Conservation (phyloP, 2,797 vertebrate genomes). For the Eleutherodactylus coqui region DNA sequence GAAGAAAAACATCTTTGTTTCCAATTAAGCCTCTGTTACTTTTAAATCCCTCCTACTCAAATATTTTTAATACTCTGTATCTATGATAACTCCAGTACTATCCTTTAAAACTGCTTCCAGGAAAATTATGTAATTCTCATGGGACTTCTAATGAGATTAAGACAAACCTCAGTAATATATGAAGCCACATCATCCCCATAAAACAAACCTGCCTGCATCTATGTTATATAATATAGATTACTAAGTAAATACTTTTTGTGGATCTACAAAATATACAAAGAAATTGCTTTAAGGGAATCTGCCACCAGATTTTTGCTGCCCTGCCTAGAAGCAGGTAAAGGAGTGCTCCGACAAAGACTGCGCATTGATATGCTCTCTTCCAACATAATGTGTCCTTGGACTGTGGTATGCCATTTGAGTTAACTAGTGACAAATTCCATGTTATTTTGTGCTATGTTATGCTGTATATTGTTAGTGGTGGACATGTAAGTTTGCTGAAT, state of each 20-base stretch:
- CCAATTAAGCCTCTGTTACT: constrained; percentile 36
- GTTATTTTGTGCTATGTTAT: too few relatives aligned
- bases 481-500: too few relatives aligned
- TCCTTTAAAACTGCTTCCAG: neutral
- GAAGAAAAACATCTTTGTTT: constrained; percentile 29
- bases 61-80: neutral
- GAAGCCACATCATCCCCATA: neutral
- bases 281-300: too few relatives aligned
- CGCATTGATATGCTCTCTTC: too few relatives aligned
- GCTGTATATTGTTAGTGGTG: too few relatives aligned
- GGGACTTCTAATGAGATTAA: neutral
- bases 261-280: too few relatives aligned
- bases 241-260: neutral
- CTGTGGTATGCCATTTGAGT: too few relatives aligned
- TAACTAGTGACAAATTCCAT: too few relatives aligned
- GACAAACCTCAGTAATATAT: neutral
- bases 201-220: neutral
- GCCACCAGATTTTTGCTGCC: too few relatives aligned
- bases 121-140: neutral
- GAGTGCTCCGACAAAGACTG: too few relatives aligned
- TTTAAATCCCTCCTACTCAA: constrained; percentile 1
- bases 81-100: neutral
- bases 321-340: too few relatives aligned
- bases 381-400: too few relatives aligned
- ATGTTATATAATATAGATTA: neutral